phyloP scores from a whole-genome alignment of 1,140 invertebrate genomes.

The Pseudomyrmex dendroicus region DNA sequence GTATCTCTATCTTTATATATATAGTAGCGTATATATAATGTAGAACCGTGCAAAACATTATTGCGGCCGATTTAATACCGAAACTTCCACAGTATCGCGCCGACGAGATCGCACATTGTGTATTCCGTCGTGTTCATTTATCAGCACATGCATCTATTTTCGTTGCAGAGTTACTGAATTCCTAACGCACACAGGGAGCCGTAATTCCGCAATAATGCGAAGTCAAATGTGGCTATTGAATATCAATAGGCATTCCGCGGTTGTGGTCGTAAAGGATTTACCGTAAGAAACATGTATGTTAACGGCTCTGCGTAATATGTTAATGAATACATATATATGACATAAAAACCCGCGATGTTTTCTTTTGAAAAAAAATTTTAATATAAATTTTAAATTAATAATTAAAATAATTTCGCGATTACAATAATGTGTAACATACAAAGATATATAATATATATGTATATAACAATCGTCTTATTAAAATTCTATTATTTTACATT shows the following conservation, averaged over 20 bases:
- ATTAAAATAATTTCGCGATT: too few relatives aligned
- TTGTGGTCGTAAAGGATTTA: constrained; percentile 28
- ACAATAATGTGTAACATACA: too few relatives aligned
- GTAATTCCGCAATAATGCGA: constrained; percentile 55
- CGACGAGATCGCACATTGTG: constrained; percentile 40
- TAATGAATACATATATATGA: neutral
- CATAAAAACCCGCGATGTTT: neutral
- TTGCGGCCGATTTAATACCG: constrained; percentile 49
- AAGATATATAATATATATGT: too few relatives aligned
- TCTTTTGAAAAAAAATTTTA: neutral
- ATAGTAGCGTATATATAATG: constrained; percentile 8
- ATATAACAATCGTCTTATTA: neutral
- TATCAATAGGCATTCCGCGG: constrained; percentile 53
- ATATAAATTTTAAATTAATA: too few relatives aligned
- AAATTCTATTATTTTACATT: neutral
- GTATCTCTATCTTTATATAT: constrained; percentile 27
- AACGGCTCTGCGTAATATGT: constrained; percentile 6
- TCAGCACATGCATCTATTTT: constrained; percentile 39
- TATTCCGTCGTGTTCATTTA: constrained; percentile 33
- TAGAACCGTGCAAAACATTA: neutral
- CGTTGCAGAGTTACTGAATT: constrained; percentile 42
- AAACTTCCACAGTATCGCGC: constrained; percentile 44
- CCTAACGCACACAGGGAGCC: constrained; percentile 9
- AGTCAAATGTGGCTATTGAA: constrained; percentile 70
- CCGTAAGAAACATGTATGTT: constrained; percentile 33